These are phyloP conservation scores for Pterophyllum scalare DNA, from an alignment of 2,113 vertebrate species.

Conservation along the genomic window DNA sequence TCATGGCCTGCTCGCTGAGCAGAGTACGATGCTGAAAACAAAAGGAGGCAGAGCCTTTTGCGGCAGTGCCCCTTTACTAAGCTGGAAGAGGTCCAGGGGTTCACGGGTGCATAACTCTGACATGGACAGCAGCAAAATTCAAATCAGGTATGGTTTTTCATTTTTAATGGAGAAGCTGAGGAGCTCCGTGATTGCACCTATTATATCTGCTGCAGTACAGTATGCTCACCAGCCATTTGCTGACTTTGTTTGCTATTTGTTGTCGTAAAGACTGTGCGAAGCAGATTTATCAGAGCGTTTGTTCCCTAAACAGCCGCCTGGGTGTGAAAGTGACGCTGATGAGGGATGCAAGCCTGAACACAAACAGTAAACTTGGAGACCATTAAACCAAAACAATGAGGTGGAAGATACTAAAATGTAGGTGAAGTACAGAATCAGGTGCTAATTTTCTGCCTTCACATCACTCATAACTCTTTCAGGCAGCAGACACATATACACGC, in stretches of 20 bases:
- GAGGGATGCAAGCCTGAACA: not conserved
- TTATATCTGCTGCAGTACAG: not conserved
- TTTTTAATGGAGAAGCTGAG: not conserved
- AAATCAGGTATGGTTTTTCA: not conserved
- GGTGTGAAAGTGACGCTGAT: constrained; percentile 2
- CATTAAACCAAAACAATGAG: not conserved
- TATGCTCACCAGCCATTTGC: not conserved
- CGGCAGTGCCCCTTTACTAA: no score
- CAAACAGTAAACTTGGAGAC: not conserved
- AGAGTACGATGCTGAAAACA: not conserved
- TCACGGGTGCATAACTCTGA: not conserved
- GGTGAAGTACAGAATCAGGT: not conserved
- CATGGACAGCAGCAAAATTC: not conserved
- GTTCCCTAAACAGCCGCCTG: not conserved
- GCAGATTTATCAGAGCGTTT: not conserved
- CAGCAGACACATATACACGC: not conserved
- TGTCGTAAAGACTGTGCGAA: not conserved
- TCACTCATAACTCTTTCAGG: not conserved
- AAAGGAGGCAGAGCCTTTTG: not conserved
- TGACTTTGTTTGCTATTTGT: not conserved
- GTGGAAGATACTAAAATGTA: not conserved
- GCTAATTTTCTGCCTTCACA: not conserved
- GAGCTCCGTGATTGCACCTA: not conserved
- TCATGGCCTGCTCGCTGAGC: not conserved
- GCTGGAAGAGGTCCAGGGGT: not conserved